These are phyloP conservation scores for Cacatua alba DNA, from an alignment of 2,113 vertebrate genomes.

Conservation along the genomic window DNA sequence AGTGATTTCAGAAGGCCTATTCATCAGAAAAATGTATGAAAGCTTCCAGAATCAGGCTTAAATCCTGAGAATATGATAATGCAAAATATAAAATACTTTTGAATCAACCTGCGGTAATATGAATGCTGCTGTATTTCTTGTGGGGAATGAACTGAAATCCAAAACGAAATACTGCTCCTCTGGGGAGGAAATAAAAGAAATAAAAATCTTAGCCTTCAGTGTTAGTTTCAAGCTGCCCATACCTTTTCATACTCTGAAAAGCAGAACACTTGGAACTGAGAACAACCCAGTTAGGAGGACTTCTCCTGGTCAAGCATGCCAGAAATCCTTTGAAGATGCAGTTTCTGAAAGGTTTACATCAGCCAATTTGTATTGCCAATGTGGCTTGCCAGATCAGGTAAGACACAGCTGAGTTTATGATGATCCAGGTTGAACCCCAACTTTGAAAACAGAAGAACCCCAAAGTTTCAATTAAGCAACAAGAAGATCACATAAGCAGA, in stretches of 20 bases:
- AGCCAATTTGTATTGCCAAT: not conserved
- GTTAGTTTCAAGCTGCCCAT: not conserved
- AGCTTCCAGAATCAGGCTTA: not conserved
- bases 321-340: not conserved
- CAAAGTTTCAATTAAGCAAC: not conserved
- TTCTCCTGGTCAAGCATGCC: not conserved
- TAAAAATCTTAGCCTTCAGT: not conserved
- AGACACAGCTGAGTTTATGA: accelerated
- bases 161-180: not conserved
- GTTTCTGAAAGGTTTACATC: not conserved
- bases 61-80: not conserved
- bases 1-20: not conserved
- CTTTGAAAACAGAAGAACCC: not conserved
- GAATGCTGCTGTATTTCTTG: not conserved
- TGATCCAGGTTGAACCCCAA: not conserved
- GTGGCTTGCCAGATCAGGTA: not conserved
- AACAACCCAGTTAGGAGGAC: not conserved
- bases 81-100: not conserved
- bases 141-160: not conserved
- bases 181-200: not conserved
- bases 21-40: not conserved
- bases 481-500: not conserved
- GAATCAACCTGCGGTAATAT: not conserved
- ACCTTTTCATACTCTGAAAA: not conserved
- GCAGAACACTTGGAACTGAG: not conserved